These are phyloP conservation scores for Chamaetylas fuelleborni DNA, from an alignment of 2,113 vertebrate genomes.

Conservation along the genomic window DNA sequence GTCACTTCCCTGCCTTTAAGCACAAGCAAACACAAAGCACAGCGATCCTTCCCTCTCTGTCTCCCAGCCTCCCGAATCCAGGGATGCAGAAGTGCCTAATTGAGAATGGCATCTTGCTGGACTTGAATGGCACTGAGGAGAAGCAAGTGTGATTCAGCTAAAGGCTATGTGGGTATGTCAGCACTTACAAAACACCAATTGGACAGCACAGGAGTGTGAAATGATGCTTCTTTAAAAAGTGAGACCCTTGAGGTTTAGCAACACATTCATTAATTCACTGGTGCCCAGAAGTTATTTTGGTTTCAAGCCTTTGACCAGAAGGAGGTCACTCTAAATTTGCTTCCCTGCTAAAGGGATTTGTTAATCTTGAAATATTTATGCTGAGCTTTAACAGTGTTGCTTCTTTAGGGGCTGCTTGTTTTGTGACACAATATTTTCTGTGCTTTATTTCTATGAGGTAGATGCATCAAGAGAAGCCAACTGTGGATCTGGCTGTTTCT, in stretches of 20 bases:
- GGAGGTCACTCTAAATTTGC: neutral
- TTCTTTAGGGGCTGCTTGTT: neutral
- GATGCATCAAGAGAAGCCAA: neutral
- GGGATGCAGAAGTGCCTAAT: neutral
- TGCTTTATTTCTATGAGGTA: neutral
- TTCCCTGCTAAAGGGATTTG: neutral
- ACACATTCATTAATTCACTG: neutral
- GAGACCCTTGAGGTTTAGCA: neutral
- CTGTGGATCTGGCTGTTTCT: neutral
- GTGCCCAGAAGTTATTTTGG: neutral
- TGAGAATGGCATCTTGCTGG: neutral
- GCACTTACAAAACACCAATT: neutral
- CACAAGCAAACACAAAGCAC: neutral
- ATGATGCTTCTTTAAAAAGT: neutral
- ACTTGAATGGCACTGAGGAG: conserved; percentile 8
- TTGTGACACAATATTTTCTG: neutral
- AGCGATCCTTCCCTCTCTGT: accelerated
- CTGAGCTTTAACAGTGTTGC: neutral
- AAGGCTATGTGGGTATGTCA: neutral
- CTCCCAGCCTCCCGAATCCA: neutral
- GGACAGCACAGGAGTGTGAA: neutral
- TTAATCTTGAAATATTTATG: neutral
- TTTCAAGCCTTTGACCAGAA: neutral
- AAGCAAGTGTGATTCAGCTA: conserved; percentile 20
- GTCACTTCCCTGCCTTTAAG: neutral